Evolutionary conservation across 64 coral and sea anemone species (phyloP).

Genomic region (Montipora cactus): DNA sequence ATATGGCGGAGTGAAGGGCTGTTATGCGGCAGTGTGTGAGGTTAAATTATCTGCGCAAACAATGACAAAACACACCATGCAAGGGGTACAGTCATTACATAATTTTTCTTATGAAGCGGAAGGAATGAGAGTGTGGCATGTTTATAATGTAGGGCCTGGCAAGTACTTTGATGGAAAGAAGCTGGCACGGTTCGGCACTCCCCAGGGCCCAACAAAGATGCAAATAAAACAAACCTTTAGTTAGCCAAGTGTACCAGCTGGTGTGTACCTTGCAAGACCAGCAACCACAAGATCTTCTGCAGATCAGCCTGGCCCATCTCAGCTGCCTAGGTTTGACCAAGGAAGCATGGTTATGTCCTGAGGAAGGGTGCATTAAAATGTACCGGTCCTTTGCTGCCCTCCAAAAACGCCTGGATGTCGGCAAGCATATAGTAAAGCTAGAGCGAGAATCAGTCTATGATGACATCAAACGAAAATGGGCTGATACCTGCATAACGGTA

Average conservation of each 20-base stretch:
- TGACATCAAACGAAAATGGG: conserved; percentile 49
- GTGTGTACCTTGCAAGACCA: too few species aligned
- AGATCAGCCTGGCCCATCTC: too few species aligned
- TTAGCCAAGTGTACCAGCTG: not conserved
- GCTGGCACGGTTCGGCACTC: conserved; percentile 26
- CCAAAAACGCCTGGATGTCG: conserved; percentile 51
- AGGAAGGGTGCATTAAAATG: conserved; percentile 43
- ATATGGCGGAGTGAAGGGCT: conserved; percentile 28
- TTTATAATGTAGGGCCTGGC: not conserved
- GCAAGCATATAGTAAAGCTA: conserved; percentile 12
- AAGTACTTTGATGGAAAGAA: not conserved
- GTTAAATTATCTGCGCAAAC: not conserved
- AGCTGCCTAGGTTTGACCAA: too few species aligned
- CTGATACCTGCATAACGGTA: conserved; percentile 13
- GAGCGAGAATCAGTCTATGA: conserved; percentile 54
- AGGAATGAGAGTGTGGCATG: not conserved
- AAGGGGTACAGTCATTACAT: not conserved
- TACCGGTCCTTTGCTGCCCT: conserved; percentile 17
- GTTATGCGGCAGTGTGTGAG: conserved; percentile 4
- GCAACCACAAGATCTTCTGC: too few species aligned
- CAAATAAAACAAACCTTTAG: not conserved
- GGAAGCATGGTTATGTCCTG: not conserved
- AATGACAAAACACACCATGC: not conserved
- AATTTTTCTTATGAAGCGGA: not conserved
- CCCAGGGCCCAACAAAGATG: conserved; percentile 36